Evolutionary conservation across 2,888 invertebrate species (phyloP), one percentile per base, ranked within the genome.

Genomic region (Spodoptera exigua): DNA sequence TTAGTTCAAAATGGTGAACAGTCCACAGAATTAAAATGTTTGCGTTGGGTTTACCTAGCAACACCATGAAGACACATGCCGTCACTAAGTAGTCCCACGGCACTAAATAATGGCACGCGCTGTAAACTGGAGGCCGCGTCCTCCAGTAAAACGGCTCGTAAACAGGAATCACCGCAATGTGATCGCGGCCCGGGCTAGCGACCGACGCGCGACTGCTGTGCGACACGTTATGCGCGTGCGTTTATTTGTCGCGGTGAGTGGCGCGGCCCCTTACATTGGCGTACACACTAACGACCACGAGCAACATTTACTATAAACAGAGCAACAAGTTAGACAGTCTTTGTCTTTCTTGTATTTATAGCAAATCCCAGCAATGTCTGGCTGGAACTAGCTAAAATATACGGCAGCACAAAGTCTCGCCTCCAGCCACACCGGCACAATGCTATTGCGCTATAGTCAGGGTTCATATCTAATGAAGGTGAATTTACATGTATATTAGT

Each of bases 401-500:
- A 16, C 34, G 41, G 44, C 16, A 17, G 34, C 45, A 14, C 32
- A 9, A 27, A 27, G 27, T 27, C 27, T 9, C 27, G 0, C 3
- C 10, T 27, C 27, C 3, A 7, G 41, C 21, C 16, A 45, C 18
- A 37, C 34, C 14, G 37, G 27, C 35, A 13, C 53, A 61, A 63
- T 57, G 61, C 69, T 61, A 39, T 46, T 45, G 70, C 55, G 54
- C 36, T 56, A 10, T 32, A 17, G 57, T 32, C 32, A 18, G 43
- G 48, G 66, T 58, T 71, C 40, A 58, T 70, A 71, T 65, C 61
- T 74, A 76, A 76, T 73, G 70, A 76, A 74, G 64, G 56, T 63
- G 63, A 75, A 83, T 84, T 83, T 79, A 78, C 83, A 82, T 83
- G 60, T 79, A 80, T 78, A 80, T 79, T 78, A 69, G 62, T 62